These are phyloP conservation scores for Camponotus vicinus DNA, from an alignment of 1,140 invertebrate species.

Conservation along the genomic window DNA sequence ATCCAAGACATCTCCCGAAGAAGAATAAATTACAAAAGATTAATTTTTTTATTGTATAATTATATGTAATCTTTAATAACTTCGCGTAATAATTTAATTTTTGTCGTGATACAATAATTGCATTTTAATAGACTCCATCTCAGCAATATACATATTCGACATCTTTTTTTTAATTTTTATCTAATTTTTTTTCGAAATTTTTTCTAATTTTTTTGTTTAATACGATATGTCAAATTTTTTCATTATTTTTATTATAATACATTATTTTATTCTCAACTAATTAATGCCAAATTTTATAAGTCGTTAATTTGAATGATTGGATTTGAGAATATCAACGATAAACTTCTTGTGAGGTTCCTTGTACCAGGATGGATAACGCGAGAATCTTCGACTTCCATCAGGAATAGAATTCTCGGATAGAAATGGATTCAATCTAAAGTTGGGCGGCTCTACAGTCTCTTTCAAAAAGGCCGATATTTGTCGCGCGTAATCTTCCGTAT, in stretches of 20 bases:
- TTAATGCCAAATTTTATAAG: not conserved
- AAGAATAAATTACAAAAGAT: not conserved
- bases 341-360: slow-evolving; percentile 71
- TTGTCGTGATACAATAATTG: no score
- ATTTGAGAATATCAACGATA: slow-evolving; percentile 67
- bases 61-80: no score
- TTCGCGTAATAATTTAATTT: no score
- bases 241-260: no score
- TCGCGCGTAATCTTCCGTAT: slow-evolving; percentile 70
- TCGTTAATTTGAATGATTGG: not conserved
- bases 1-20: not conserved
- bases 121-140: no score
- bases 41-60: no score
- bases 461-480: slow-evolving; percentile 74
- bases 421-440: slow-evolving; percentile 70
- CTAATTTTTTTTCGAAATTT: no score
- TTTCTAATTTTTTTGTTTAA: no score
- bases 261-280: no score
- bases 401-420: slow-evolving; percentile 73
- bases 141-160: no score
- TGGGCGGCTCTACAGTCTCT: slow-evolving; percentile 74
- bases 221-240: no score
- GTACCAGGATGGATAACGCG: slow-evolving; percentile 76
- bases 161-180: no score
- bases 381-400: slow-evolving; percentile 52